Evolutionary conservation across 2,888 invertebrate genomes (phyloP).

Genomic region (Perithous albicinctus): DNA sequence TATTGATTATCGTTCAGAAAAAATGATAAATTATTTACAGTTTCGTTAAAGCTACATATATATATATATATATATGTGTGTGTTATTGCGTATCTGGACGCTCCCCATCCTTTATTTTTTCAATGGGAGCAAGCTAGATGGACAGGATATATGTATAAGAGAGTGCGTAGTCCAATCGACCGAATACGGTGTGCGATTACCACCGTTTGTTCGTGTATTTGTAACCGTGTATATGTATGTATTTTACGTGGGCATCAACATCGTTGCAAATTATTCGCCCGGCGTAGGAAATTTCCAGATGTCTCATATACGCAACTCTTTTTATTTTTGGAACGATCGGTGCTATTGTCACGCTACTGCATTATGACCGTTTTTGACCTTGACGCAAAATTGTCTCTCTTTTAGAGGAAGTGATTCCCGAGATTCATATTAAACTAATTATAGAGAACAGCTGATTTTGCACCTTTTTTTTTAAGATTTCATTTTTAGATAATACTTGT

Average conservation of each 20-base stretch:
- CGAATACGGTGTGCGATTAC: not conserved
- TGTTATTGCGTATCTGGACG: not conserved
- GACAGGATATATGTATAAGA: not conserved
- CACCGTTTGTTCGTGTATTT: not conserved
- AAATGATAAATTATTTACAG: no score
- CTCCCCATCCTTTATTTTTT: not conserved
- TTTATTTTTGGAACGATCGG: not conserved
- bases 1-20: no score
- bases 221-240: not conserved
- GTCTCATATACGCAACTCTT: not conserved
- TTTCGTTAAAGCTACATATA: no score
- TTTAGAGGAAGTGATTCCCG: not conserved
- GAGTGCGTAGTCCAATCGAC: not conserved
- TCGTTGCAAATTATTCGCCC: not conserved
- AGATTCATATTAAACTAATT: no score
- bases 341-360: not conserved
- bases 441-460: no score
- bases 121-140: not conserved
- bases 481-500: not conserved
- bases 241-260: not conserved
- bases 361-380: not conserved
- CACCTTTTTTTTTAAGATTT: no score
- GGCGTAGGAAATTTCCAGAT: slow-evolving; percentile 10
- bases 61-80: no score
- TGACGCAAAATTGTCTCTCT: not conserved